phyloP scores from a whole-genome alignment of 2,888 invertebrate genomes.

The Agrenia bidenticulata region DNA sequence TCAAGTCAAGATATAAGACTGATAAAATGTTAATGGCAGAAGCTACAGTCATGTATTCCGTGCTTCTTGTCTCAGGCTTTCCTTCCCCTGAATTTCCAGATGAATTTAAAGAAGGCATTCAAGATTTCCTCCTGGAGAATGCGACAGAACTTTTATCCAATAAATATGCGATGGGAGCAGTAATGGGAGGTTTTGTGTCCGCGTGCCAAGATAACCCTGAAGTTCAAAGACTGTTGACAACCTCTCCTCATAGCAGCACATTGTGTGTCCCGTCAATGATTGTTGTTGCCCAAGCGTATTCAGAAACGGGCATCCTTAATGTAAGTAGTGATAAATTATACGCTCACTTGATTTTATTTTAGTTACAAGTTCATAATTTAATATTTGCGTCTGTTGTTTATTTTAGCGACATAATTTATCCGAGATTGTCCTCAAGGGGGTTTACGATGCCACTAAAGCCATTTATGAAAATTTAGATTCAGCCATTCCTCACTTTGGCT shows the following conservation, averaged over 20 bases:
- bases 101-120: slow-evolving; percentile 13
- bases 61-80: background rate
- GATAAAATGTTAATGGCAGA: slow-evolving; percentile 41
- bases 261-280: background rate
- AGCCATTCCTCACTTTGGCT: slow-evolving; percentile 19
- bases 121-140: slow-evolving; percentile 32
- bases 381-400: background rate
- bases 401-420: slow-evolving; percentile 12
- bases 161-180: slow-evolving; percentile 35
- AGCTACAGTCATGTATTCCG: slow-evolving; percentile 31
- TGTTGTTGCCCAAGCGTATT: background rate
- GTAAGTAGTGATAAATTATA: background rate
- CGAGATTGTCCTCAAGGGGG: background rate
- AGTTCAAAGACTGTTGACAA: background rate
- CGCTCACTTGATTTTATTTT: background rate
- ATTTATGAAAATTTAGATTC: background rate
- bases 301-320: background rate
- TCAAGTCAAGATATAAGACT: slow-evolving; percentile 17
- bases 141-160: slow-evolving; percentile 34
- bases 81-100: background rate
- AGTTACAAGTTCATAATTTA: background rate
- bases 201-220: background rate
- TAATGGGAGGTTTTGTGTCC: slow-evolving; percentile 25
- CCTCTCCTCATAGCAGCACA: background rate
- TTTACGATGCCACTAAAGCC: slow-evolving; percentile 1